Evolutionary conservation across 2,113 vertebrate species (phyloP), one percentile per base, ranked within the genome.

Genomic region (Pantherophis guttatus): DNA sequence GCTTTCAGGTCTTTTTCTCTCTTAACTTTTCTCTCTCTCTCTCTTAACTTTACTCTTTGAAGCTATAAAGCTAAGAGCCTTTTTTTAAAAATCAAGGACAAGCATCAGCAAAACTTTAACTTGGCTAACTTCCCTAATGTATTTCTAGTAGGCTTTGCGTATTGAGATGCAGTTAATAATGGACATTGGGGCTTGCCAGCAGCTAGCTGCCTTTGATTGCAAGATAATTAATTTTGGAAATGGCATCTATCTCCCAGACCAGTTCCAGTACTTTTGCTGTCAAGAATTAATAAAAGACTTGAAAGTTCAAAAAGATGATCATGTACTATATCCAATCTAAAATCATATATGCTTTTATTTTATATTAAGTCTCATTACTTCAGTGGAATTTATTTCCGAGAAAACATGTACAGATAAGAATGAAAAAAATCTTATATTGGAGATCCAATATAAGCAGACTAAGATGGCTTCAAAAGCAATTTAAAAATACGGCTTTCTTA

Each of bases 201-300:
- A n/a, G 70, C 48, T 93, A 58, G 91, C 86, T 54, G 19, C 26
- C 86, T 87, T 91, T 75, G 93, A 62, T 93, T 95, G 91, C 9
- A 23, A 44, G 91, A 86, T 58, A 55, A 93, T 91, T 95, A 94
- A 92, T 87, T 88, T 65, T 52, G 57, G 58, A 55, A 94, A 62
- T 87, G 52, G 29, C 44, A 90, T 91, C 86, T 92, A 94, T 91
- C 90, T 95, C 94, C 89, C 91, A 92, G 81, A 81, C 58, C 53
- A 81, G 48, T 87, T 29, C 53, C 50, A 93, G 85, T 53, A 62
- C 26, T 88, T 92, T 88, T 92, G 12, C 8, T 55, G 13, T 59
- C 48, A 90, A 86, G 5, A 33, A 86, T 86, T 65, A 86, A 92
- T 33, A 91, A 59, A 90, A 94, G 86, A 94, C 91, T 48, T 65